Percentiles rank a stretch among this genome's conserved stretches.
Evolutionary conservation across 2,113 vertebrate species (phyloP).

Genomic region (Petroica traversi): DNA sequence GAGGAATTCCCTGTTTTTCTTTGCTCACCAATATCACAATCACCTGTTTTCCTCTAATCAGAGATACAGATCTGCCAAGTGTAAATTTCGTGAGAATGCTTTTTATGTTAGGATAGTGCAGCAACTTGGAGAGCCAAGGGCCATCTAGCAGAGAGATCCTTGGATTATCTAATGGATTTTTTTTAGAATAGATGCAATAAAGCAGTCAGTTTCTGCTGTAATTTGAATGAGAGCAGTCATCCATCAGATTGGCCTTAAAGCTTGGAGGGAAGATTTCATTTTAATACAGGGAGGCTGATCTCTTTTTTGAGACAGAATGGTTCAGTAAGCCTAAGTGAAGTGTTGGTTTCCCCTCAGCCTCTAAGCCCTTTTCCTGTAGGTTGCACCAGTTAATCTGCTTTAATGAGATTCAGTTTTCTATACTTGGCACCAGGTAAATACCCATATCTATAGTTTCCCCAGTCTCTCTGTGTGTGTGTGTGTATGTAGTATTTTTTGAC

Average conservation of each 20-base stretch:
- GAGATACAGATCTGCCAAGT: background rate
- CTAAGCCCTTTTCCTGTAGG: background rate
- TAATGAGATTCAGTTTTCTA: constrained; percentile 30
- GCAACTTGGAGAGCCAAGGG: background rate
- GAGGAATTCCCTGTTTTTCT: background rate
- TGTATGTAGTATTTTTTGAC: background rate
- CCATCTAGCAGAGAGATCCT: background rate
- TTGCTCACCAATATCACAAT: background rate
- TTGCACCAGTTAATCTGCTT: constrained; percentile 21
- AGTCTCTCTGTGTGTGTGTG: background rate
- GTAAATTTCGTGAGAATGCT: background rate
- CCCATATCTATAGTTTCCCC: background rate
- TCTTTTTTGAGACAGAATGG: background rate
- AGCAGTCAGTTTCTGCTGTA: background rate
- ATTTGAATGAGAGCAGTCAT: background rate
- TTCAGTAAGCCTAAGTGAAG: background rate
- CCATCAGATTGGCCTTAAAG: background rate
- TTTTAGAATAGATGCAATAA: background rate
- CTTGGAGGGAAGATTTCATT: background rate
- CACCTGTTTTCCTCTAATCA: background rate
- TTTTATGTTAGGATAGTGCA: background rate
- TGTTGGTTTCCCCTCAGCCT: background rate
- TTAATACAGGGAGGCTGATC: background rate
- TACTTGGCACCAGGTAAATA: constrained; percentile 24
- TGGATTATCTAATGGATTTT: background rate